A percentile compares a stretch with the other conserved stretches of the same genome.
Evolutionary conservation across 1,140 invertebrate species (phyloP).

Genomic region (Heterodera schachtii): DNA sequence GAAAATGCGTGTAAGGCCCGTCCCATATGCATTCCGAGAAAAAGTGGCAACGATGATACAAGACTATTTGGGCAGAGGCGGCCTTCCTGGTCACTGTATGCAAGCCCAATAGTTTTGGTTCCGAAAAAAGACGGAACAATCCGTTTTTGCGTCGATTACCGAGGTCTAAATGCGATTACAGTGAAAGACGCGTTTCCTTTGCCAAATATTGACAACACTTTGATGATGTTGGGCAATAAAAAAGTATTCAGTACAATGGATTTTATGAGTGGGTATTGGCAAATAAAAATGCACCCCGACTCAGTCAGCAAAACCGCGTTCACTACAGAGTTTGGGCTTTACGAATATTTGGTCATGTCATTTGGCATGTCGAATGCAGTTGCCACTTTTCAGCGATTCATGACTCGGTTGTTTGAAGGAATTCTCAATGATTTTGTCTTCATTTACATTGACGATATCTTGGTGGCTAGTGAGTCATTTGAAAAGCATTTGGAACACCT

Average conservation of each 20-base stretch:
- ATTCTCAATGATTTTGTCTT: conserved; percentile 2
- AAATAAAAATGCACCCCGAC: conserved; percentile 35
- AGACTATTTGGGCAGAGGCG: conserved; percentile 17
- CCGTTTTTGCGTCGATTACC: conserved; percentile 68
- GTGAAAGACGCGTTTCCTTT: conserved; percentile 69
- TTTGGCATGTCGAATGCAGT: conserved; percentile 68
- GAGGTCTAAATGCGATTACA: conserved; percentile 67
- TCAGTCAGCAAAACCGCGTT: conserved; percentile 45
- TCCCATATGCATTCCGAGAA: conserved; percentile 11
- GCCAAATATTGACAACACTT: conserved; percentile 68
- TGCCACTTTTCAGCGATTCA: conserved; percentile 69
- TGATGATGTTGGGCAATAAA: conserved; percentile 62
- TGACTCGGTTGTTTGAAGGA: conserved; percentile 56
- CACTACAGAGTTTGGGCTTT: conserved; percentile 56
- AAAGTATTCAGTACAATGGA: conserved; percentile 66
- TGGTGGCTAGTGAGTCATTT: not conserved
- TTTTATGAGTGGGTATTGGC: conserved; percentile 42
- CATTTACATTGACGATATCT: conserved; percentile 17
- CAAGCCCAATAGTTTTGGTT: conserved; percentile 68
- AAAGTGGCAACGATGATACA: conserved; percentile 10
- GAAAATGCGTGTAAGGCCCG: not conserved
- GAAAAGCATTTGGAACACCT: conserved; percentile 7
- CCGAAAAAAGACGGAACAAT: conserved; percentile 69
- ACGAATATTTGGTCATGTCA: conserved; percentile 66
- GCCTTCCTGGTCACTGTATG: conserved; percentile 66